Base-by-base conservation (phyloP, 2,797 vertebrate species). In the Sebastes hopkinsi region DNA sequence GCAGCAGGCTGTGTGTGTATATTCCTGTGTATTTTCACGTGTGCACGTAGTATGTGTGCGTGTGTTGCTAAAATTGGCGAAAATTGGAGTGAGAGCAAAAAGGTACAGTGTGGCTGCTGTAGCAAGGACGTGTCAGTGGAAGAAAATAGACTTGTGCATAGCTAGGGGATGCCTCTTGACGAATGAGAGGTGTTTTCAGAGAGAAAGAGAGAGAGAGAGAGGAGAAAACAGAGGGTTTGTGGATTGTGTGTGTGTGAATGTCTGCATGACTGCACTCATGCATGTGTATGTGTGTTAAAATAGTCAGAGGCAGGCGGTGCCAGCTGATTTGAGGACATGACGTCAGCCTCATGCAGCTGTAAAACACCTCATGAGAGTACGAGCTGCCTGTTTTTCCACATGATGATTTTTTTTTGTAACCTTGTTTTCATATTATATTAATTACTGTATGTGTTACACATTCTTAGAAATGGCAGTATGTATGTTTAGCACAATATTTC, bases 91-190 rank as follows among this genome's bases (percentile, higher is more conserved):
- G 67, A 77, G 83, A 86, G 74, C 65, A 81, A 81, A 72, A 80
- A 89, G 80, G 83, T 82, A 74, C 73, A 46, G 71, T 66, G 67
- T 52, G 79, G 79, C 72, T 79, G 81, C 67, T 76, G 83, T 82
- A 80, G 88, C 84, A 90, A 85, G 70, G 79, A 87, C 79, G 80
- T 85, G 87, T 89, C 80, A 77, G 79, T 32, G 34, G 74, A 38
- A 85, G 75, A 73, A 89, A 86, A 90, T 72, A 85, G 83, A 84
- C 62, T 50, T 50, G 71, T 79, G 67, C 54, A 84, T 56, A 75
- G 75, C 27, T 9, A 64, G 71, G 55, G 66, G 54, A 75, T 1
- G 32, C 75, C 78, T 82, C 83, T 69, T 76, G 86, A 84, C 81
- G 75, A 85, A 66, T 38, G 29, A 75, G 46, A 77, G 78, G 82